Evolutionary conservation across 2,888 invertebrate species (phyloP), one percentile per base, ranked within the genome.

Genomic region (Eudasyphora cyanicolor): DNA sequence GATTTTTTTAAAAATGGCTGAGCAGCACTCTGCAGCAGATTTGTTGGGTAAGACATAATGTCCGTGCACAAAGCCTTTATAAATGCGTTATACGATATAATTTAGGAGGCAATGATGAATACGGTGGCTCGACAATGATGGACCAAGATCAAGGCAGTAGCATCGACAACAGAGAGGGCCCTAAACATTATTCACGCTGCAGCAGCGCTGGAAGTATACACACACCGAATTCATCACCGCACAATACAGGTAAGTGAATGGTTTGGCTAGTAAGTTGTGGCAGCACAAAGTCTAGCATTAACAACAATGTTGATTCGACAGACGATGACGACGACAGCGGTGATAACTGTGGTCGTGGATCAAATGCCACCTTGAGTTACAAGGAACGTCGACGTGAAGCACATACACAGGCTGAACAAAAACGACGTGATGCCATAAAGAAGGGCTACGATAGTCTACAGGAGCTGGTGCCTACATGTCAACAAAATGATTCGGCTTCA

Each of bases 331-430:
- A 94, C 88, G 94, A 94, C 89, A 94, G 94, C 85, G 94, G 94
- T 87, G 94, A 94, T 60, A 94, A 94, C 88, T 94, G 93, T 32
- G 82, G 83, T 67, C 84, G 84, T 6, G 64, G 88, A 21, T 85
- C 88, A 6, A 77, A 85, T 2, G 85, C 86, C 0, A 82, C 96
- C 1, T 92, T 97, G 80, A 97, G 96, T 89, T 98, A 98, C 91
- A 98, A 98, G 91, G 98, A 99, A 89, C 94, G 98, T 45, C 94
- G 98, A 76, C 94, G 98, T 84, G 98, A 98, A 92, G 98, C 98
- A 5, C 98, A 98, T 90, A 98, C 98, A 0, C 94, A 98, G 93
- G 98, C 99, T 2, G 99, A 99, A 92, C 98, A 99, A 91, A 98
- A 98, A 91, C 94, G 99, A 86, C 94, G 98, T 89, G 98, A 99